Conservation (phyloP, 2,797 vertebrate species). For the Pterois miles region DNA sequence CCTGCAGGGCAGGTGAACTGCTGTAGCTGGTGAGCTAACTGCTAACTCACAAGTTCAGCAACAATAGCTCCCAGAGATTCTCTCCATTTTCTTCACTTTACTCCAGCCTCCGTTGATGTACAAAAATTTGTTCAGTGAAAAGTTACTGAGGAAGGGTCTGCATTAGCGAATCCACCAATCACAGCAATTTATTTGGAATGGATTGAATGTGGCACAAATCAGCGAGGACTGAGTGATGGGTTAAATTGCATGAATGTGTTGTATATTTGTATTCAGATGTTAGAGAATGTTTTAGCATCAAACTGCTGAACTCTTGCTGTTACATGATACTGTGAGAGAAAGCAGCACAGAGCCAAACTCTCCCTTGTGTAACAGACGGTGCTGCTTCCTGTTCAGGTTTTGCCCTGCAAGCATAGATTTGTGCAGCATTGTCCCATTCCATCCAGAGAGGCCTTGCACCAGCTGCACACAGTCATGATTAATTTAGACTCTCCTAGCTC, state of each 20-base stretch:
- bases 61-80: no score
- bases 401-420: neutral
- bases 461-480: neutral
- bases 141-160: neutral
- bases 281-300: neutral
- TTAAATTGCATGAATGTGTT: neutral
- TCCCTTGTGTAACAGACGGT: neutral
- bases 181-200: neutral
- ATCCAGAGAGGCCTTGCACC: neutral
- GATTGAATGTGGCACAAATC: neutral
- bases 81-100: neutral
- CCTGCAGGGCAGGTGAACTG: no score
- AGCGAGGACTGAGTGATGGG: neutral
- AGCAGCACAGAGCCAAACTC: neutral
- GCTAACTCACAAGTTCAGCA: no score
- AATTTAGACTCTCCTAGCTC: neutral
- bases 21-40: no score
- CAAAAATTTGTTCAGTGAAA: neutral
- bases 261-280: neutral
- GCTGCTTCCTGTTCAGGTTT: conserved; percentile 10
- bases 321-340: conserved; percentile 24
- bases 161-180: neutral
- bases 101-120: neutral
- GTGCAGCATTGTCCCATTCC: neutral
- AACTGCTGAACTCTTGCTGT: conserved; percentile 8